Evolutionary conservation across 2,797 vertebrate genomes (phyloP), one percentile per base, ranked within the genome.

Genomic region (Gobionotothen gibberifrons): DNA sequence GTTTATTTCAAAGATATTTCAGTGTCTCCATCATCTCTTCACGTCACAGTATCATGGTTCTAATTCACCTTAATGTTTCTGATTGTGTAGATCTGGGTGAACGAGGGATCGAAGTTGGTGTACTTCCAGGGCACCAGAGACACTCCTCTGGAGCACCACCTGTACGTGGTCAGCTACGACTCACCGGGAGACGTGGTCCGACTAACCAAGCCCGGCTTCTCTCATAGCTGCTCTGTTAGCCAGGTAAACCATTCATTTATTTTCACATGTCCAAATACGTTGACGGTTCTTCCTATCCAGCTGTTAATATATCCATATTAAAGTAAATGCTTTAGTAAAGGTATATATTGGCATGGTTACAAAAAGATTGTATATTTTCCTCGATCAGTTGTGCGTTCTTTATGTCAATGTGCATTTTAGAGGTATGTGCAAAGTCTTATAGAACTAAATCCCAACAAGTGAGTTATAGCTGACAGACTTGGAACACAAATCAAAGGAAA

Each of bases 121-220:
- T 98, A 96, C 70, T 98, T 98, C 92, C 96, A 98, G 92, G 97
- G 95, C 67, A 98, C 96, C 0, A 95, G 93, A 89, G 96, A 98
- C 92, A 97, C 97, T 13, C 96, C 96, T 0, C 81, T 98, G 90
- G 97, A 98, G 87, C 97, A 98, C 57, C 97, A 98, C 83, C 95
- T 98, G 21, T 98, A 98, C 0, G 96, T 97, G 49, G 96, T 95
- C 86, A 97, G 96, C 93, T 98, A 96, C 0, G 96, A 96, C 56
- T 84, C 74, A 0, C 95, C 96, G 0, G 94, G 95, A 1, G 96
- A 97, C 32, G 95, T 97, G 5, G 87, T 96, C 82, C 93, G 97
- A 69, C 93, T 98, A 81, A 98, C 96, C 73, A 96, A 96, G 0
- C 93, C 94, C 0, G 96, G 97, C 78, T 97, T 96, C 89, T 97